A percentile compares a stretch with the other conserved stretches of the same genome.
Conservation (phyloP, 2,113 vertebrate species). For the Aptenodytes forsteri region DNA sequence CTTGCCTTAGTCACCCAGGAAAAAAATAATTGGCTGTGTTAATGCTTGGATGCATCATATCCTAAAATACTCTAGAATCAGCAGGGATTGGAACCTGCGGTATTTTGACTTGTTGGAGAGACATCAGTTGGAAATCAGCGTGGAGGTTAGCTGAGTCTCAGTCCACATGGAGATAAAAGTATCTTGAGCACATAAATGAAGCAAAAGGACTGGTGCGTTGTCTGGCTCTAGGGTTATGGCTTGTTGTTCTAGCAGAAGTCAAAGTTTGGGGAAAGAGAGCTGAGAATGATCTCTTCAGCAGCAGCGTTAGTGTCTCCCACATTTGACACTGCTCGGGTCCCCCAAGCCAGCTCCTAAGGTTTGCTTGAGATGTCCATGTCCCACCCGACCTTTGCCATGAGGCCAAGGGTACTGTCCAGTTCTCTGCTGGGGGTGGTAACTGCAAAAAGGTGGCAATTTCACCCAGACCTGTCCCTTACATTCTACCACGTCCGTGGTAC, state of each 20-base stretch:
- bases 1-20: neutral
- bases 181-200: neutral
- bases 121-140: neutral
- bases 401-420: neutral
- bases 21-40: neutral
- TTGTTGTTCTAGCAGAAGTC: neutral
- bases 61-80: neutral
- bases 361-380: rapidly evolving
- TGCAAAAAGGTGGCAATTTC: neutral
- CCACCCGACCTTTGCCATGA: neutral
- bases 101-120: neutral
- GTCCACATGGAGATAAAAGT: neutral
- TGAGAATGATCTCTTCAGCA: neutral
- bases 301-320: neutral
- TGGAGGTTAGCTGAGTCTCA: neutral
- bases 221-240: neutral
- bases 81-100: neutral
- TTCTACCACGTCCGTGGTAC: neutral
- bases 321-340: neutral
- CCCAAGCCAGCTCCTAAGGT: neutral
- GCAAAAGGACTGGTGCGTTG: neutral
- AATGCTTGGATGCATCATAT: neutral
- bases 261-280: neutral
- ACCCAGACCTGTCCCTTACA: neutral
- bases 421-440: neutral